These are phyloP conservation scores for Chondrosia reniformis DNA, from an alignment of 37 sponge, comb jelly and placozoan genomes.

Conservation along the genomic window DNA sequence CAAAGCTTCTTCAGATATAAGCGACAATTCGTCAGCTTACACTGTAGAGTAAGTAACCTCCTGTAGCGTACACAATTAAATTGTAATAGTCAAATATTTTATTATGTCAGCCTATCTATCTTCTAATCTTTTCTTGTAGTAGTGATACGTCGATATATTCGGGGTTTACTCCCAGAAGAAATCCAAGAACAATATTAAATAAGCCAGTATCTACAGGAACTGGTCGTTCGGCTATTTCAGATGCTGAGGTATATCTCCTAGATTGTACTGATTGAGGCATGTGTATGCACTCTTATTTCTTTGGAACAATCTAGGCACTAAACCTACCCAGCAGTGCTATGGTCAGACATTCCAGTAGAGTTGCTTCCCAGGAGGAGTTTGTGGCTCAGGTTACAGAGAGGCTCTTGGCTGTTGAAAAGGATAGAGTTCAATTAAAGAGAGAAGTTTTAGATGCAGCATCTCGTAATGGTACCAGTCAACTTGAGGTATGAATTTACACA, in stretches of 20 bases:
- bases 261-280: not conserved
- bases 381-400: conserved; percentile 44
- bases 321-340: not conserved
- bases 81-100: too few relatives aligned
- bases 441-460: conserved; percentile 30
- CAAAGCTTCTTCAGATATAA: conserved; percentile 3
- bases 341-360: not conserved
- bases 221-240: conserved; percentile 41
- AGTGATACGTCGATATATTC: conserved; percentile 12
- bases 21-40: not conserved
- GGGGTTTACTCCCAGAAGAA: not conserved
- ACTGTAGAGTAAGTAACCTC: conserved; percentile 4
- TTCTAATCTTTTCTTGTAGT: conserved; percentile 27
- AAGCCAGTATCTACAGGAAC: conserved; percentile 12
- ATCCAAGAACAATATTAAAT: conserved; percentile 9
- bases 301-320: too few relatives aligned
- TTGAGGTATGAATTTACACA: not conserved
- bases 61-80: not conserved
- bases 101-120: too few relatives aligned
- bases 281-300: not conserved
- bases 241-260: conserved; percentile 15
- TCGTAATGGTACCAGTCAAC: too few relatives aligned
- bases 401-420: conserved; percentile 44
- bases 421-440: conserved; percentile 42
- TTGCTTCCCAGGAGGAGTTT: conserved; percentile 41